Evolutionary conservation across 1,140 invertebrate genomes (phyloP).

Genomic region (Vanessa tameamea): DNA sequence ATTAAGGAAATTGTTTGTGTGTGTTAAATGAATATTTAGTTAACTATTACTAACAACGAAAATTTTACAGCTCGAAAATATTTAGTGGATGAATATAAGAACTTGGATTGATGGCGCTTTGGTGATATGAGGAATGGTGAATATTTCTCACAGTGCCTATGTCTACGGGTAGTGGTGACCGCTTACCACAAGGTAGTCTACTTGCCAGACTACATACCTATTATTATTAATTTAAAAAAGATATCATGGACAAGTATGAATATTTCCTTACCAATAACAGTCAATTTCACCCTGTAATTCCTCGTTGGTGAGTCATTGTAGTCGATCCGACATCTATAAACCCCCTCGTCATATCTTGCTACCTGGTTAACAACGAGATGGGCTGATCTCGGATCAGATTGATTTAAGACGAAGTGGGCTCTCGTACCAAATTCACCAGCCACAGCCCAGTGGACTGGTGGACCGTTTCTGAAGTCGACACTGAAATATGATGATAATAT

Average conservation of each 20-base stretch:
- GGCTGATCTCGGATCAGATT: slow-evolving; percentile 84
- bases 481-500: slow-evolving; percentile 76
- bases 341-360: slow-evolving; percentile 86
- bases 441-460: slow-evolving; percentile 87
- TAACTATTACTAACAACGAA: too few species aligned
- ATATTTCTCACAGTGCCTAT: too few species aligned
- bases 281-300: slow-evolving; percentile 91
- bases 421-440: slow-evolving; percentile 87
- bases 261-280: slow-evolving; percentile 88
- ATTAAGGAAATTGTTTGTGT: too few species aligned
- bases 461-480: slow-evolving; percentile 86
- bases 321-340: slow-evolving; percentile 92
- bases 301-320: slow-evolving; percentile 91
- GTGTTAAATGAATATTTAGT: too few species aligned
- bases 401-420: slow-evolving; percentile 87
- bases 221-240: slow-evolving; percentile 7
- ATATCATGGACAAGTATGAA: background rate
- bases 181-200: too few species aligned
- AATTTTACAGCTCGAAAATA: too few species aligned
- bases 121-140: too few species aligned
- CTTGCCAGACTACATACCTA: too few species aligned
- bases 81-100: too few species aligned
- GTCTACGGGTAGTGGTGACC: too few species aligned
- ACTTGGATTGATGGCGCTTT: too few species aligned
- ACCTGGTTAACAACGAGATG: slow-evolving; percentile 88